These are phyloP conservation scores for Rhadinocentrus ornatus DNA, from an alignment of 2,797 vertebrate species.

Conservation along the genomic window DNA sequence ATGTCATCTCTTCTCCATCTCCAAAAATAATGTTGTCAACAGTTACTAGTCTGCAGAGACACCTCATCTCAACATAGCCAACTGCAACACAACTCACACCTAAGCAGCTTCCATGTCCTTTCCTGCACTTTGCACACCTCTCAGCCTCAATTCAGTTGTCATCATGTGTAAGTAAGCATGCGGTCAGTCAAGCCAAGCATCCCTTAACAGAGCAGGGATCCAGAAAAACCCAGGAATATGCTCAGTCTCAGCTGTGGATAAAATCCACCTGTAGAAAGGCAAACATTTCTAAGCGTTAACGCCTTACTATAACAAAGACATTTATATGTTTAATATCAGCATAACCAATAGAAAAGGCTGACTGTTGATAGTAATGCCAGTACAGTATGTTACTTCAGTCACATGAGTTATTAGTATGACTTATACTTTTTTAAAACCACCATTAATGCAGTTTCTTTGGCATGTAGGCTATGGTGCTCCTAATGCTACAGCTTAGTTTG, in stretches of 20 bases:
- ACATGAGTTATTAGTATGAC: too few relatives aligned
- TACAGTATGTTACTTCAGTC: too few relatives aligned
- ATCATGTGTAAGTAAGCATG: conserved; percentile 53
- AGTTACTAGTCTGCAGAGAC: conserved; percentile 49
- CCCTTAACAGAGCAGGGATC: conserved; percentile 37
- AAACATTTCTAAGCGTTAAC: conserved; percentile 1
- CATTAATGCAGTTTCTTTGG: too few relatives aligned
- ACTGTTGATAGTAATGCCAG: too few relatives aligned
- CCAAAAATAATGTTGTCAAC: conserved; percentile 60
- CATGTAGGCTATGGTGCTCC: too few relatives aligned
- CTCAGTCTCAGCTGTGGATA: conserved; percentile 13
- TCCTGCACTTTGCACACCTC: conserved; percentile 42
- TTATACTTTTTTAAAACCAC: too few relatives aligned
- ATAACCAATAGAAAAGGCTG: background rate
- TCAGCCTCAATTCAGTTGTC: conserved; percentile 39
- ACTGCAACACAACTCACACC: conserved; percentile 55
- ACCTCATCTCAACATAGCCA: conserved; percentile 46
- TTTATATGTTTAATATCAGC: background rate
- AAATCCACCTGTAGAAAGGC: conserved; percentile 17
- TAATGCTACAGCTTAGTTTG: too few relatives aligned
- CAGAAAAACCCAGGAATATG: conserved; percentile 2
- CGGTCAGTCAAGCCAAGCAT: conserved; percentile 48
- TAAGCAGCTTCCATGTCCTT: conserved; percentile 54
- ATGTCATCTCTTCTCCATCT: conserved; percentile 47
- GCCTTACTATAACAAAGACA: background rate